These are phyloP conservation scores for Oreocharis arfaki DNA, from an alignment of 2,113 vertebrate species.

Conservation along the genomic window DNA sequence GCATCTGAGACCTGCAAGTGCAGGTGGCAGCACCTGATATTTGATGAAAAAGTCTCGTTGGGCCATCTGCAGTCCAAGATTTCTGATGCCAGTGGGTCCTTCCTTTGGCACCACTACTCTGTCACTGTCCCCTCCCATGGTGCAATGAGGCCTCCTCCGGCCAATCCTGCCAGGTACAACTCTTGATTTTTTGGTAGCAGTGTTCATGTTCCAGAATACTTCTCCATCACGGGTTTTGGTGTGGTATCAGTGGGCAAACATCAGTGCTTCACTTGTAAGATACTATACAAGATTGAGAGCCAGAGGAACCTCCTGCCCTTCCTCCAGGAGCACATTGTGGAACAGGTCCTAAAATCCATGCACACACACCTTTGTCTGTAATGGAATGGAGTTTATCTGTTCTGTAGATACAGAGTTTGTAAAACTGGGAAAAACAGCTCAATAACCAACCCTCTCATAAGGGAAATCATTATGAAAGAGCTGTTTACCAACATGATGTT, in stretches of 20 bases:
- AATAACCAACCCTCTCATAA: background rate
- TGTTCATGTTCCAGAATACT: background rate
- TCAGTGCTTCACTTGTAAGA: background rate
- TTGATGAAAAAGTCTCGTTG: background rate
- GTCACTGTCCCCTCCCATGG: accelerated
- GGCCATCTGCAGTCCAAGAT: background rate
- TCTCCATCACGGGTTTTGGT: background rate
- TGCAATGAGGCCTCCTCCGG: background rate
- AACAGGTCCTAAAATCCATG: background rate
- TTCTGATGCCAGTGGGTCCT: background rate
- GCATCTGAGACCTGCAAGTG: background rate
- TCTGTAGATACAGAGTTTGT: background rate
- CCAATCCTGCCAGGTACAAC: background rate
- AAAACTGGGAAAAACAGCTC: background rate
- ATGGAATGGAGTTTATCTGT: background rate
- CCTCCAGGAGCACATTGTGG: background rate
- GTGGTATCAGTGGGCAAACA: background rate
- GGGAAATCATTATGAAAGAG: background rate
- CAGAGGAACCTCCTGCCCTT: background rate
- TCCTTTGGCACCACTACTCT: accelerated
- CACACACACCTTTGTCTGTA: background rate
- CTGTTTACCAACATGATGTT: background rate
- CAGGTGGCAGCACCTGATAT: background rate
- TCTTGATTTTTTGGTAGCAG: accelerated
- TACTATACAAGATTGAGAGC: accelerated